Evolutionary conservation across 2,888 invertebrate species (phyloP), one percentile per base, ranked within the genome.

Genomic region (Drosophila nr. medialis): DNA sequence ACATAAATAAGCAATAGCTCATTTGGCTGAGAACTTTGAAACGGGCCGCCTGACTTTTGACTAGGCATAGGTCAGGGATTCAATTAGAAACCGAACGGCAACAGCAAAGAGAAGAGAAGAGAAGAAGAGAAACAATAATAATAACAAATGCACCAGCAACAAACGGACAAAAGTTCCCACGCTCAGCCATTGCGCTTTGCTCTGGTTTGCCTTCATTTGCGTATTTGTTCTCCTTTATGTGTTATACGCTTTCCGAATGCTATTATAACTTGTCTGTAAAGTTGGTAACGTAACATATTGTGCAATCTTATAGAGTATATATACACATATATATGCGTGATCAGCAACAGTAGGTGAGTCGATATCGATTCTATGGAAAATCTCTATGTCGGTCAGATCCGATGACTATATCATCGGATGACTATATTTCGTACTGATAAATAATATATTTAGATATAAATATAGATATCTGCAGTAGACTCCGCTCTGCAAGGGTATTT

Each of bases 11-110:
- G 2, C 45, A 24, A 21, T 21, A 6, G 13, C 29, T 29, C 24
- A 24, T 36, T 29, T 13, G 48, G 15, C 29, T 58, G 54, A 13
- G 42, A 50, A 58, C 60, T 59, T 54, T 58, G 55, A n/a, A 55
- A 53, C 21, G n/a, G 27, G 18, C 50, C 64, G 54, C 21, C 64
- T 71, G 62, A 56, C 54, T 64, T 72, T 55, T 67, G 64, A 30
- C 70, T 86, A 86, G 87, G 36, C 83, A 71, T 86, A 88, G 83
- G 83, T 83, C 83, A 83, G 80, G 80, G 68, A 69, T 88, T 86
- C 89, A 77, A 86, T 88, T 83, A 83, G 86, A 70, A 63, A 36
- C 30, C 72, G 53, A 80, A 32, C 54, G 32, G 45, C 49, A 56
- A 59, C 10, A 32, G 21, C 11, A 51, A 36, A 34, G 32, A 15